A percentile compares a stretch with the other conserved stretches of the same genome.
Evolutionary conservation across 1,140 invertebrate genomes (phyloP).

Genomic region (Laupala kohalensis): DNA sequence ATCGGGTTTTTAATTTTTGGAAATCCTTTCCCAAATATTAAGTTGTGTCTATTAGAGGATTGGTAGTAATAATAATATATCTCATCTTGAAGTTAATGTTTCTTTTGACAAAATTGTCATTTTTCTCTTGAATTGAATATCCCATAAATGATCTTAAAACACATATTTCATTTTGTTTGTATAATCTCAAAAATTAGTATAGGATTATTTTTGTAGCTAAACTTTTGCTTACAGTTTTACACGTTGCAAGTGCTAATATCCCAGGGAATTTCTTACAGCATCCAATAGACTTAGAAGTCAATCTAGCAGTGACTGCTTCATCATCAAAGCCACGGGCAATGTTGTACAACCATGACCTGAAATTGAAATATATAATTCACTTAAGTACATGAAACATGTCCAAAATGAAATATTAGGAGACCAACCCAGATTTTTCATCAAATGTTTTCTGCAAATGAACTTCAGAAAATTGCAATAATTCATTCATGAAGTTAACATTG

Average conservation of each 20-base stretch:
- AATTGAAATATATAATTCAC: slow-evolving; percentile 17
- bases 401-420: not conserved
- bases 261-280: slow-evolving; percentile 91
- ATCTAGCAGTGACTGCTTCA: slow-evolving; percentile 68
- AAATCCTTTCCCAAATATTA: too few species aligned
- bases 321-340: slow-evolving; percentile 76
- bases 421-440: slow-evolving; percentile 72
- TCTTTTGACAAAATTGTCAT: not conserved
- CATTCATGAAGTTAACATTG: slow-evolving; percentile 61
- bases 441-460: slow-evolving; percentile 55
- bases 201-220: too few species aligned
- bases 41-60: too few species aligned
- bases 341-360: slow-evolving; percentile 69
- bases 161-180: slow-evolving; percentile 1
- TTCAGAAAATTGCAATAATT: slow-evolving; percentile 54
- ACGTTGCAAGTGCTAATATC: slow-evolving; percentile 53
- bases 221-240: slow-evolving; percentile 48
- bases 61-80: too few species aligned
- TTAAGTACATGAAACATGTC: not conserved
- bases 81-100: too few species aligned
- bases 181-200: not conserved
- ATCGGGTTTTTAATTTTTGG: too few species aligned
- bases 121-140: not conserved
- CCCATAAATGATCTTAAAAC: slow-evolving; percentile 2
- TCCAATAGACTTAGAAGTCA: slow-evolving; percentile 85